Base-by-base conservation (phyloP, 2,113 vertebrate genomes). In the Gnathonemus echidnorhynchus region DNA sequence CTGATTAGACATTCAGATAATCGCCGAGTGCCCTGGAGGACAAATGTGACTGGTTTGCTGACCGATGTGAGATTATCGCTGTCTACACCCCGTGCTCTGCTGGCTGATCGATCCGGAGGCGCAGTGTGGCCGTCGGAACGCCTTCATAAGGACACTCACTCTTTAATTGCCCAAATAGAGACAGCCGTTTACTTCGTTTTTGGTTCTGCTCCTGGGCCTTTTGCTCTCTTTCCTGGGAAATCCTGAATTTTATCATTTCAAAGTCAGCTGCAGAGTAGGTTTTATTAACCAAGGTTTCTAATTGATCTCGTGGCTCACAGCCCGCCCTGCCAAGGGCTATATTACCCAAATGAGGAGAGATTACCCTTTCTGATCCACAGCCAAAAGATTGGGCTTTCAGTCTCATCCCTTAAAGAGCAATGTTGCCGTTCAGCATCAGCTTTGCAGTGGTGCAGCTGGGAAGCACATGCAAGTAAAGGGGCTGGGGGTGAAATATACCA, bases 1-100 rank as follows among this genome's bases (percentile, higher is more conserved):
- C 31, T 56, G 86, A 87, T 87, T 87, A 35, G 86, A 50, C 86
- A 53, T 87, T 87, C 50, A 53, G n/a, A 87, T 87, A 87, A 56
- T 87, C 50, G 50, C 10, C 1, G 27, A 31, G 45, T 27, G n/a
- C 49, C 86, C 49, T 31, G 27, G 49, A 87, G 86, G 86, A 52
- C n/a, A 53, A 87, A 77, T 31, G 27, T 13, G 50, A 17, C 48
- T 2, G 7, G 27, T 31, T 35, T n/a, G 31, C 86, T 39, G 50
- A 52, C 50, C 50, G 15, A 87, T 1, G 50, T 31, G 49, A 87
- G 86, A 56, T 87, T 56, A 87, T 56, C 13, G 15, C 86, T 56
- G 49, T 56, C 17, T 53, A 5, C n/a, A n/a, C 27, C 19, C 35
- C 31, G 24, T 27, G 24, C 86, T 87, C 86, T 87, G 50, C 86